Base-by-base conservation (phyloP, 2,797 vertebrate genomes). In the Ceryle rudis region DNA sequence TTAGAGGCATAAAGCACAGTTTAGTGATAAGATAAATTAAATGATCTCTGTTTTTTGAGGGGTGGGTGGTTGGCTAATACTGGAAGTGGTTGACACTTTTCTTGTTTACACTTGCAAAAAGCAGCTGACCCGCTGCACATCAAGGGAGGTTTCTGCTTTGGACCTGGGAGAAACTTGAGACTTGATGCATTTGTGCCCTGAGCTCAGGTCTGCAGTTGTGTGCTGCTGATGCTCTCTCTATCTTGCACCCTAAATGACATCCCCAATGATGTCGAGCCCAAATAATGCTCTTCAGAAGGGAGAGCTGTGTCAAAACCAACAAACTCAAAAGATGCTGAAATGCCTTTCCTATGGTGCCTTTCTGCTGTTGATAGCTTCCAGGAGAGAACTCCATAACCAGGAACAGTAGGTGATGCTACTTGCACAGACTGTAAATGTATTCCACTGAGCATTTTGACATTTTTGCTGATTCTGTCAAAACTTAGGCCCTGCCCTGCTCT, bases 381-480 rank as follows among this genome's bases (percentile, higher is more conserved):
- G 62, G 81, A 85, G 75, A 92, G 61, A 61, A 46, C 72, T 62
- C 77, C 0, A 0, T 26, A 16, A 65, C 58, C 64, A 22, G 31
- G 22, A 46, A 37, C n/a, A 74, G 71, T 33, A 58, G 82, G 55
- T 73, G 83, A 87, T 94, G 86, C 94, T 89, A 12, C 93, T 69
- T 66, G 74, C 92, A 78, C 67, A 70, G 73, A 29, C 6, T 82
- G 67, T 95, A 92, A 91, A 82, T 89, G 31, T 11, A 46, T 77
- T 49, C 81, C 75, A 33, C 69, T 29, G 78, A 73, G n/a, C 4
- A 1, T 87, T 89, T 82, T 3, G 4, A 62, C 42, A 26, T 62
- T 60, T 84, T 86, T 85, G 33, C 65, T 65, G 46, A 65, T 80
- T 75, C 60, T 86, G 42, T 67, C 78, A 61, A 66, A 89, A 44